Evolutionary conservation across 2,888 invertebrate genomes (phyloP).

Genomic region (Drosophila hamatofila): DNA sequence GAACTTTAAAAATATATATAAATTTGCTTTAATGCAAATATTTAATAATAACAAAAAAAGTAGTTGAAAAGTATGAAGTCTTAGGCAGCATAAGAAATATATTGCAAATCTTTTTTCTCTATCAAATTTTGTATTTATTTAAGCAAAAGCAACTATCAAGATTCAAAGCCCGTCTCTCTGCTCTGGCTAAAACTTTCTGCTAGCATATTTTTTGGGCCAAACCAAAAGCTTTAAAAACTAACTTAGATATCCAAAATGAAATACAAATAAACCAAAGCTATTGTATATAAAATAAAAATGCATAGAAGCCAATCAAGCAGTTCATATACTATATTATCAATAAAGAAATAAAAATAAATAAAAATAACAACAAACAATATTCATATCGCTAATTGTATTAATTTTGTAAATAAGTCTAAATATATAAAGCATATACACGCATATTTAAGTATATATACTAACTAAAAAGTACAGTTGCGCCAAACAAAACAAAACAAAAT

Average conservation of each 20-base stretch:
- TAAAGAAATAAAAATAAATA: too few species aligned
- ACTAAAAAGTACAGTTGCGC: conserved; percentile 56
- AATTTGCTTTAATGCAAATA: background rate
- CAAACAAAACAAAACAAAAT: conserved; percentile 30
- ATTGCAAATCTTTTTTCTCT: background rate
- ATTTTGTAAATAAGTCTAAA: conserved; percentile 47
- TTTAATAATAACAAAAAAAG: too few species aligned
- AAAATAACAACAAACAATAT: conserved; percentile 30
- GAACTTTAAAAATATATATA: background rate
- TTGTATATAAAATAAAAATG: conserved; percentile 22
- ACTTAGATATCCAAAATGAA: background rate
- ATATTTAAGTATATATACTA: conserved; percentile 7
- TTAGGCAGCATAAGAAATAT: background rate
- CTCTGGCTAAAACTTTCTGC: conserved; percentile 2
- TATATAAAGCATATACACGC: conserved; percentile 11
- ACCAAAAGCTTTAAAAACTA: conserved; percentile 55
- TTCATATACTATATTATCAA: conserved; percentile 16
- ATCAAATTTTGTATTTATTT: background rate
- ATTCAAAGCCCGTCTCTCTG: background rate
- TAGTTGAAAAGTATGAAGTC: background rate
- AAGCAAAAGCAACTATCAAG: background rate
- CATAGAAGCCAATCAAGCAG: background rate
- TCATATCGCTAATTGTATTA: conserved; percentile 56
- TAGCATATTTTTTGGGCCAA: conserved; percentile 10
- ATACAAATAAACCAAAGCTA: conserved; percentile 6